These are phyloP conservation scores for Rhyacichthys aspro DNA, from an alignment of 2,797 vertebrate species.

Conservation along the genomic window DNA sequence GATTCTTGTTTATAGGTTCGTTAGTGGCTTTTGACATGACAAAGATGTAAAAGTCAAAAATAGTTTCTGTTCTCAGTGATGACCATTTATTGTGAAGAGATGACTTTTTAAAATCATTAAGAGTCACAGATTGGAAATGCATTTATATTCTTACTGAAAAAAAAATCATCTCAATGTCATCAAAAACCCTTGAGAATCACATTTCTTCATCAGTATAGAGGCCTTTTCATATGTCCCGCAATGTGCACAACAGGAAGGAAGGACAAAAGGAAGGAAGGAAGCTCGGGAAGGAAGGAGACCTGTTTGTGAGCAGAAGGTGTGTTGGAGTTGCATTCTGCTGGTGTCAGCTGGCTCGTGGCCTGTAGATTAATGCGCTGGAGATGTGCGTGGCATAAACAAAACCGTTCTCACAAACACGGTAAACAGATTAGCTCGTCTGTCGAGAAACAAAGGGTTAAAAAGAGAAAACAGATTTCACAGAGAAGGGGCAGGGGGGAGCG, in stretches of 20 bases:
- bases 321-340: constrained; percentile 74
- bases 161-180: no score
- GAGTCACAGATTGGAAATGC: no score
- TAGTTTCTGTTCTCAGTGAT: no score
- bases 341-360: constrained; percentile 77
- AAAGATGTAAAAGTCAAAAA: no score
- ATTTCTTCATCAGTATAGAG: no score
- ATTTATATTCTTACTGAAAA: no score
- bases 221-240: no score
- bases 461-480: constrained; percentile 82
- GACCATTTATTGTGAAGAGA: no score
- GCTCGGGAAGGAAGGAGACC: constrained; percentile 9
- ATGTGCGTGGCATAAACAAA: constrained; percentile 67
- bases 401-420: constrained; percentile 69
- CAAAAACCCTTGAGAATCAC: no score
- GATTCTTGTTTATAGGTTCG: no score
- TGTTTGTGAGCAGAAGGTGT: constrained; percentile 34
- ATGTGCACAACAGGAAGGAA: not conserved
- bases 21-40: no score
- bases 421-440: constrained; percentile 79
- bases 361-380: constrained; percentile 69
- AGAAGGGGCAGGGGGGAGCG: constrained; percentile 46
- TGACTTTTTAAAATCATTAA: no score
- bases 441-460: constrained; percentile 78
- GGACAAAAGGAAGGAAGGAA: constrained; percentile 6